phyloP scores from a whole-genome alignment of 2,113 vertebrate genomes.

The Euleptes europaea region DNA sequence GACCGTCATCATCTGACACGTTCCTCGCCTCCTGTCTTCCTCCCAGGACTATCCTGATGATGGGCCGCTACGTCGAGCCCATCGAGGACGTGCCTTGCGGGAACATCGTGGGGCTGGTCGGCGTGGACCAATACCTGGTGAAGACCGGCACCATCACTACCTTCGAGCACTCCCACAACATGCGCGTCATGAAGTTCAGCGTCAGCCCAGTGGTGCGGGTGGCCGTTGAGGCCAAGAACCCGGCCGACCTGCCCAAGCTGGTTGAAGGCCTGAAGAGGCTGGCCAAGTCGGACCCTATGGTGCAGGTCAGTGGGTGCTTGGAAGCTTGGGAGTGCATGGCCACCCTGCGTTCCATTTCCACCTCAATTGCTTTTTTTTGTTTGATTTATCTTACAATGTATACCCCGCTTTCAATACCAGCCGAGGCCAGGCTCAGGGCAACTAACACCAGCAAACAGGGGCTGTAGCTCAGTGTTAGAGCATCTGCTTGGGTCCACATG shows the following conservation, averaged over 20 bases:
- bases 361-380: no score
- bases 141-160: constrained; percentile 98
- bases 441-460: no score
- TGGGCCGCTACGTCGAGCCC: constrained; percentile 93
- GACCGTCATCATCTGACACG: no score
- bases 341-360: no score
- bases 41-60: constrained; percentile 94
- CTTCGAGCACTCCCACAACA: constrained; percentile 92
- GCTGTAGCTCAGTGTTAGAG: no score
- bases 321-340: accelerated
- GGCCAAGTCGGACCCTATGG: constrained; percentile 96
- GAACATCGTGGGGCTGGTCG: constrained; percentile 94
- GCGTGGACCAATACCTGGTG: constrained; percentile 92
- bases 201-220: constrained; percentile 94
- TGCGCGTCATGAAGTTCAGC: constrained; percentile 98
- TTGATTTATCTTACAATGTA: no score
- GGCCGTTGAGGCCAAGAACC: constrained; percentile 94
- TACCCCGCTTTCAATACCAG: no score
- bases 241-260: constrained; percentile 91
- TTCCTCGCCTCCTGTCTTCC: accelerated
- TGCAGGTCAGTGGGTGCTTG: constrained; percentile 74
- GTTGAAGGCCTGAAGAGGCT: constrained; percentile 94
- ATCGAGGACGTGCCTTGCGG: constrained; percentile 97
- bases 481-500: no score
- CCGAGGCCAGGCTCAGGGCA: no score